Base-by-base conservation (phyloP, 2,113 vertebrate species). In the Sinocyclocheilus grahami region DNA sequence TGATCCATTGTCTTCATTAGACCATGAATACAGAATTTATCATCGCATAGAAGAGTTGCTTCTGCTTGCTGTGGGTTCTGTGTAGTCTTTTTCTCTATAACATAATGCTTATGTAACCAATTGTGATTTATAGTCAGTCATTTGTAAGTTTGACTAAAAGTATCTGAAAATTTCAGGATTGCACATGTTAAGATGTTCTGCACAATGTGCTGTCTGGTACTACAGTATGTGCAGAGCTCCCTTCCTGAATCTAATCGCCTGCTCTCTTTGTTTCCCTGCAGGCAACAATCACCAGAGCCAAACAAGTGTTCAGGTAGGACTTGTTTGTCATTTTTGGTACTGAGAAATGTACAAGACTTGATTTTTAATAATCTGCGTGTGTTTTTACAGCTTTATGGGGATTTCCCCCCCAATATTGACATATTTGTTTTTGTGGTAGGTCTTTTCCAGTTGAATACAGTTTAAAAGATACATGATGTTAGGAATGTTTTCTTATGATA, bases 241-340 rank as follows among this genome's bases (percentile, higher is more conserved):
- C 16, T 77, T 79, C 18, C 30, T 13, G 14, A 27, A 75, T 82
- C 33, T 75, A 67, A 79, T 84, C 33, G 60, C 51, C 5, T n/a
- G 6, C 24, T 69, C 39, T 63, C 46, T 86, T 79, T 86, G 18
- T 84, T 86, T 24, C 2, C 62, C 62, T 85, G 24, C 84, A 91
- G 89, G 69, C 75, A 86, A 85, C 24, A 72, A 86, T 78, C 3
- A 46, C n/a, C 24, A 6, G 69, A 67, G 62, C 65, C 63, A 74
- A 63, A 69, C 48, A 78, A 75, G 74, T 65, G 24, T 75, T 69
- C 78, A 87, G 86, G 88, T 89, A 87, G 24, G 78, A 80, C 55
- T 78, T 13, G 12, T 78, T 85, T 81, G 1, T 72, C 30, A 22
- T 53, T 39, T 30, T 48, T 51, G 12, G 24, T 51, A 22, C 22